These are phyloP conservation scores for Condylura cristata DNA, from an alignment of 2,113 vertebrate species.

Conservation along the genomic window DNA sequence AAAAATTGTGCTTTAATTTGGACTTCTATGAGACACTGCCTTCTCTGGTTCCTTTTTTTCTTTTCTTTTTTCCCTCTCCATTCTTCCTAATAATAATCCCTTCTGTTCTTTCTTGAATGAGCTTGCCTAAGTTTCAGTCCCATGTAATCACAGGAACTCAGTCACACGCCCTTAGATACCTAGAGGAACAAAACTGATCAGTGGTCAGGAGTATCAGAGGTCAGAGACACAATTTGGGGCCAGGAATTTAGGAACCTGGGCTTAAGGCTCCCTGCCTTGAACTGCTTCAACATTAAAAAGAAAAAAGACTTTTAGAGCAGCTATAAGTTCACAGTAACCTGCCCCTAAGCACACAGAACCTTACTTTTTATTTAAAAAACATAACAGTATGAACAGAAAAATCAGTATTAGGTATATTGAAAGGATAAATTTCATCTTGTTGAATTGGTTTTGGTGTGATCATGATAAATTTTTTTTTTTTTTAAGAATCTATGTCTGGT, in stretches of 20 bases:
- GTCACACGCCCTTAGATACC: background rate
- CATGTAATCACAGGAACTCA: background rate
- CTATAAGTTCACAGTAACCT: constrained; percentile 24
- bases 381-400: background rate
- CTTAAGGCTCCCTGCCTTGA: background rate
- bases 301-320: constrained; percentile 35
- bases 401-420: background rate
- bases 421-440: background rate
- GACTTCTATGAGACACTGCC: background rate
- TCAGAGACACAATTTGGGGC: background rate
- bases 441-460: background rate
- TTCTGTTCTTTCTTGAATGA: background rate
- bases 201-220: background rate
- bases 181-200: background rate
- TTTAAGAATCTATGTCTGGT: constrained; percentile 15
- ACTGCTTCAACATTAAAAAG: background rate
- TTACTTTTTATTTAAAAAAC: background rate
- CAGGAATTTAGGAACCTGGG: background rate
- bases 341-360: background rate
- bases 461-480: background rate
- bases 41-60: background rate
- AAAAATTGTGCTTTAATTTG: background rate
- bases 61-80: background rate
- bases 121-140: background rate
- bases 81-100: background rate